Base-by-base conservation (phyloP, 2,888 invertebrate species). In the Chalcis sispes region DNA sequence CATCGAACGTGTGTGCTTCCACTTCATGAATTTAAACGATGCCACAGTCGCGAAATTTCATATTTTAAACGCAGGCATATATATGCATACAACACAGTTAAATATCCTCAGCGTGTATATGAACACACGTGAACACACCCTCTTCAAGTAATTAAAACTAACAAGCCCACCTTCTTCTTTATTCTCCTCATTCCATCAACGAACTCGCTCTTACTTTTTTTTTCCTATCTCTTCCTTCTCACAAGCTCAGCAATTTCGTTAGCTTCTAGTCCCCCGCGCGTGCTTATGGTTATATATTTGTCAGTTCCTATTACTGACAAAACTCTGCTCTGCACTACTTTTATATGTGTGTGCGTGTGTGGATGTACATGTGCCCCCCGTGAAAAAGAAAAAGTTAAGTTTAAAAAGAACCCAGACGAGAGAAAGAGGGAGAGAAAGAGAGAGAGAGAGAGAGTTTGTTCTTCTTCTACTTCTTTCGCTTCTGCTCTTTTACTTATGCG, bases 241-340 rank as follows among this genome's bases (percentile, higher is more conserved):
- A n/a, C 8, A 27, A 18, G 10, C 23, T 27, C 54, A 7, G n/a
- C 42, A 8, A 18, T 32, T 46, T 7, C 20, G 23, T 32, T 48
- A 15, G 10, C 32, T n/a, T n/a, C n/a, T n/a, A n/a, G n/a, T n/a
- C n/a, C 42, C 15, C 18, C 36, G 15, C 18, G 54, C 54, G 18
- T 54, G 61, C 67, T 67, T 29, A 40, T 29, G 46, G 56, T 65
- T 54, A 59, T 75, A 71, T 71, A 70, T 75, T 75, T 75, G 75
- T 71, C 75, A 75, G 75, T 71, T 75, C 70, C 75, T 42, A 75
- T 75, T 75, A 71, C 75, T 42, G 69, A 36, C 75, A 62, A 67
- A 74, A 62, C 66, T 36, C 20, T n/a, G 42, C 62, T 27, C 42
- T 42, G 2, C 42, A 13, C 54, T 5, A 15, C 29, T 25, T 13